Evolutionary conservation across 2,888 invertebrate genomes (phyloP), one percentile per base, ranked within the genome.

Genomic region (Perizoma affinitatum): DNA sequence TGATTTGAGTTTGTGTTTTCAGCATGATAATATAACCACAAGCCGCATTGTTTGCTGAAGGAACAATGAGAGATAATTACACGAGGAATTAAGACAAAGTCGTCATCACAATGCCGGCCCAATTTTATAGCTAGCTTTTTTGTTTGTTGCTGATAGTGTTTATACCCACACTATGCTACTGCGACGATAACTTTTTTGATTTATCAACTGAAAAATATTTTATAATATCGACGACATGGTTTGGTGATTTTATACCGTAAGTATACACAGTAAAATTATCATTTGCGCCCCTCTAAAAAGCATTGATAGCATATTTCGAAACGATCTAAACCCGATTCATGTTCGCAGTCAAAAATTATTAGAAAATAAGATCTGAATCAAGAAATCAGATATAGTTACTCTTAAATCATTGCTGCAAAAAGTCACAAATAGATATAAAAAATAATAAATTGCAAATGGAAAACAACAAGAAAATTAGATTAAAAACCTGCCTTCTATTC

Each of bases 61-160:
- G 63, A 73, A 76, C 72, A 74, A 75, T 74, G 71, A 70, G 64
- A 65, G 69, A 74, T 72, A 72, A 75, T 78, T 73, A 74, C 67
- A 69, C 67, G 66, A 70, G 69, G 52, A 67, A 65, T 69, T 64
- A 59, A 69, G 68, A 66, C 67, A 63, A 67, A 68, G 69, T 66
- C 69, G 69, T 68, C 68, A 60, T 68, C 67, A 69, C 57, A 64
- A 65, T 66, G 60, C 60, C 55, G 45, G 45, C 45, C 33, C 10
- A 42, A 43, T 48, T 48, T 10, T 56, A 54, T 54, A 40, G 45
- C 22, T 34, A 33, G 50, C 42, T 58, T 49, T n/a, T 61, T 57
- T 50, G 46, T 55, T 46, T 44, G 42, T 33, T 42, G n/a, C 35
- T 57, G 41, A 22, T 41, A 53, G 36, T 11, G n/a, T n/a, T n/a